Base-by-base conservation (phyloP, 1,140 invertebrate species). In the Pectinophora gossypiella region DNA sequence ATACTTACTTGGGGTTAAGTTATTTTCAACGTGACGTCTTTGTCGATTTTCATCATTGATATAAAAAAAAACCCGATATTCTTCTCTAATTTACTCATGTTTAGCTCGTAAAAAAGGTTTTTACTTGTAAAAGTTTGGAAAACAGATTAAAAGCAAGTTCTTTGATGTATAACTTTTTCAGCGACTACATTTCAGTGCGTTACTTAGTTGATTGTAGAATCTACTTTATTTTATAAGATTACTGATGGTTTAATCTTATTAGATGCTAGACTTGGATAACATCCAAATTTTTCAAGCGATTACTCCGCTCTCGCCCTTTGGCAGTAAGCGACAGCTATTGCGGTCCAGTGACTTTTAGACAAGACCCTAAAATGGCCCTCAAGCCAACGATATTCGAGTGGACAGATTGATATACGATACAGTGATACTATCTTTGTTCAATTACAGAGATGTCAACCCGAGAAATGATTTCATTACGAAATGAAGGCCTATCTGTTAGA, bases 381-480 rank as follows among this genome's bases (percentile, higher is more conserved):
- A 13, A 40, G 12, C 16, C 16, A 15, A 6, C 13, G 36, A 40
- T 18, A 40, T 40, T 18, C 7, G 16, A 40, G n/a, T 15, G 36
- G 36, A 40, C 36, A 40, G 36, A 40, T 40, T 40, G 36, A 15
- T 40, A 40, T 40, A 40, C 36, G 36, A 40, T 40, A 40, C 36
- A 18, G 6, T 40, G 36, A 40, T 40, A 40, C 16, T 15, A 40
- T 40, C 36, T 40, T 40, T 40, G 36, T 40, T 40, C 36, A 40
- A 40, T 40, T 40, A 40, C 36, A 40, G 36, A 18, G 6, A 40
- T 40, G 16, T 40, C 36, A 40, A 16, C 36, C 15, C 6, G 16
- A 40, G 36, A 15, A 40, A 40, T 40, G 36, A 40, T 13, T 40
- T 40, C 36, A 40, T 40, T 40, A 40, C 36, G 36, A 40, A 40